Evolutionary conservation across 2,113 vertebrate species (phyloP).

Genomic region (Lophura nycthemera): DNA sequence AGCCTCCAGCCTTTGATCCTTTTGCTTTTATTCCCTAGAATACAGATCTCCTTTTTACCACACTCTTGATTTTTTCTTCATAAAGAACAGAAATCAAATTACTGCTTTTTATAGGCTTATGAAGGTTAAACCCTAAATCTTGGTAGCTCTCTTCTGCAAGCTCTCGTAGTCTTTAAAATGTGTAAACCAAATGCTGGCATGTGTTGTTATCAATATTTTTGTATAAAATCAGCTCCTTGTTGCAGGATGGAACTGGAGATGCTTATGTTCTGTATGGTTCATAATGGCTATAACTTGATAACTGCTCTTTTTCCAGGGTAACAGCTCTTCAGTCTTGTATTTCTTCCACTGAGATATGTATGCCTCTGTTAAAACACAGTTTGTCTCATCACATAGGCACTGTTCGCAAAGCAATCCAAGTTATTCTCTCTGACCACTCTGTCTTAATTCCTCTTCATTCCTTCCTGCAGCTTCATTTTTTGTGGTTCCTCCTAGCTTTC

Average conservation of each 20-base stretch:
- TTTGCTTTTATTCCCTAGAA: neutral
- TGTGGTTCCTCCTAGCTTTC: neutral
- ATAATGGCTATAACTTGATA: neutral
- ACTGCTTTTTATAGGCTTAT: slow-evolving; percentile 6
- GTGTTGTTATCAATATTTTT: rapidly evolving
- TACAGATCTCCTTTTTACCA: neutral
- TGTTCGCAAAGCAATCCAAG: neutral
- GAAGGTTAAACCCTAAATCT: slow-evolving; percentile 23
- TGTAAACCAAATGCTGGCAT: neutral
- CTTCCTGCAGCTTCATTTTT: neutral
- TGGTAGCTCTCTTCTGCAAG: neutral
- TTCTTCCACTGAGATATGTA: neutral
- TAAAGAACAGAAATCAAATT: neutral
- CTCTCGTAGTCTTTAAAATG: neutral
- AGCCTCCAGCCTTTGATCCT: neutral
- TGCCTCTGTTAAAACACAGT: neutral
- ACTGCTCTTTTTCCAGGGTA: neutral
- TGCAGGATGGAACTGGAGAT: neutral
- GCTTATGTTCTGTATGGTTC: neutral
- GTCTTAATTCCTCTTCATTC: neutral
- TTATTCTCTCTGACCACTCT: neutral
- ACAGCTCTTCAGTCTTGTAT: neutral
- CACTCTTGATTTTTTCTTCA: neutral
- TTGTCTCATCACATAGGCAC: neutral
- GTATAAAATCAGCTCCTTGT: neutral